Evolutionary conservation across 2,888 invertebrate species (phyloP).

Genomic region (Onthophagus sagittarius): DNA sequence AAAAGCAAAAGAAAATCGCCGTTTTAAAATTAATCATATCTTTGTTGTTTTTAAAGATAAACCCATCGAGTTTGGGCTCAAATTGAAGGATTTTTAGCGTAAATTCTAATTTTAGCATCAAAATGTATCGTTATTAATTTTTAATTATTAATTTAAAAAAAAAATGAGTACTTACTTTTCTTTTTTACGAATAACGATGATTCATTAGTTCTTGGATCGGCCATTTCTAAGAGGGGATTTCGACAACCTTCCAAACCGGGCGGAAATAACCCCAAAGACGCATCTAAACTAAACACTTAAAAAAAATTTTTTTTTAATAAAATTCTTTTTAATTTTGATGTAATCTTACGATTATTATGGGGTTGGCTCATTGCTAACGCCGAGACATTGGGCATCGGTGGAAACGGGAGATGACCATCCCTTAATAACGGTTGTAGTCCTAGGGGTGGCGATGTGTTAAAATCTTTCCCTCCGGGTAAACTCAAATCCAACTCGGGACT

Average conservation of each 20-base stretch:
- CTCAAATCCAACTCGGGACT: slow-evolving; percentile 46
- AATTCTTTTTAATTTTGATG: background rate
- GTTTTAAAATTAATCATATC: no score
- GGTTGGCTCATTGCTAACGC: slow-evolving; percentile 78
- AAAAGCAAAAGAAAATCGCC: no score
- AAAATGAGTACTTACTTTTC: slow-evolving; percentile 64
- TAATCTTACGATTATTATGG: slow-evolving; percentile 64
- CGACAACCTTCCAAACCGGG: slow-evolving; percentile 72
- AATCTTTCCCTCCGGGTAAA: slow-evolving; percentile 38
- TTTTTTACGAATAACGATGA: slow-evolving; percentile 66
- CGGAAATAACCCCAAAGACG: slow-evolving; percentile 70
- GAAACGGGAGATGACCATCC: slow-evolving; percentile 59
- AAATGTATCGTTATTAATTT: background rate
- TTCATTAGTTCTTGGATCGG: slow-evolving; percentile 67
- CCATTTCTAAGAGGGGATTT: slow-evolving; percentile 70
- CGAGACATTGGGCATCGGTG: slow-evolving; percentile 69
- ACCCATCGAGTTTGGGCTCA: no score
- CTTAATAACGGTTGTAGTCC: slow-evolving; percentile 50
- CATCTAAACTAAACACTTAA: slow-evolving; percentile 71
- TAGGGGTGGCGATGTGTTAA: slow-evolving; percentile 56
- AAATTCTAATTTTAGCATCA: no score
- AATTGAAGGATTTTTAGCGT: no score
- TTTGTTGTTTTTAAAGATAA: no score
- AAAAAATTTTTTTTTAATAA: background rate
- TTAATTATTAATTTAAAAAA: no score